Percentiles rank a stretch among this genome's conserved stretches.
These are phyloP conservation scores for Trichogramma evanescens DNA, from an alignment of 2,888 invertebrate genomes.

Conservation along the genomic window DNA sequence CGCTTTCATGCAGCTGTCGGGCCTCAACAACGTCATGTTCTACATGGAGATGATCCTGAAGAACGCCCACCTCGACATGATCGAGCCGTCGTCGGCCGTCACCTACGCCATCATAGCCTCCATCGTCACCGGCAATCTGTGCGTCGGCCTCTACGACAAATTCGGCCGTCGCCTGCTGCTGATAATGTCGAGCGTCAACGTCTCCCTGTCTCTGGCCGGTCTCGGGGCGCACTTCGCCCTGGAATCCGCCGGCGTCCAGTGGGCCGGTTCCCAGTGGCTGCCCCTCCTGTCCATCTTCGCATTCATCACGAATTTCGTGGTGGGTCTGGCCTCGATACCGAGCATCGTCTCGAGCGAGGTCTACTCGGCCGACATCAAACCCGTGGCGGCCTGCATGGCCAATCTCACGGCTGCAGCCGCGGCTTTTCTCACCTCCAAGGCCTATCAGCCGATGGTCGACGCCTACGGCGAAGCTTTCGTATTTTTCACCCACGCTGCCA, in stretches of 20 bases:
- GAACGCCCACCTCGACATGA: constrained; percentile 26
- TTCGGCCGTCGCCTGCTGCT: constrained; percentile 34
- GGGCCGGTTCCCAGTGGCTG: constrained; percentile 29
- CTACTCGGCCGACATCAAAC: constrained; percentile 25
- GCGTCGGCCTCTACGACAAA: constrained; percentile 33
- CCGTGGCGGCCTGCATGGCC: constrained; percentile 24
- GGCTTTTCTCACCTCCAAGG: constrained; percentile 25
- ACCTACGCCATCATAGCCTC: constrained; percentile 30
- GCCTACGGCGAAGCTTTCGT: constrained; percentile 21
- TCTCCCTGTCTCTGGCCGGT: constrained; percentile 22
- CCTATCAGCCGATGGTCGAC: constrained; percentile 26
- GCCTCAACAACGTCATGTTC: constrained; percentile 32
- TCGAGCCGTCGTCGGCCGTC: constrained; percentile 31
- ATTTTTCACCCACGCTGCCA: constrained; percentile 29
- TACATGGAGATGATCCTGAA: constrained; percentile 39
- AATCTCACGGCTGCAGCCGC: constrained; percentile 22
- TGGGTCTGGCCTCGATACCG: constrained; percentile 26
- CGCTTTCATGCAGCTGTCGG: constrained; percentile 35
- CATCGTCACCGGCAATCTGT: constrained; percentile 27
- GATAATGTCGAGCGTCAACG: constrained; percentile 30
- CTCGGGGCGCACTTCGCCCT: constrained; percentile 30
- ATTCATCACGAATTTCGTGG: constrained; percentile 28
- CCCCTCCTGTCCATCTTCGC: constrained; percentile 29
- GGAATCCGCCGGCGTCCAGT: constrained; percentile 20
- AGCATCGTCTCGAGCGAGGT: constrained; percentile 26